Percentiles rank a stretch among this genome's conserved stretches.
Conservation (phyloP, 2,797 vertebrate species). For the Enteromius thamalakanensis region DNA sequence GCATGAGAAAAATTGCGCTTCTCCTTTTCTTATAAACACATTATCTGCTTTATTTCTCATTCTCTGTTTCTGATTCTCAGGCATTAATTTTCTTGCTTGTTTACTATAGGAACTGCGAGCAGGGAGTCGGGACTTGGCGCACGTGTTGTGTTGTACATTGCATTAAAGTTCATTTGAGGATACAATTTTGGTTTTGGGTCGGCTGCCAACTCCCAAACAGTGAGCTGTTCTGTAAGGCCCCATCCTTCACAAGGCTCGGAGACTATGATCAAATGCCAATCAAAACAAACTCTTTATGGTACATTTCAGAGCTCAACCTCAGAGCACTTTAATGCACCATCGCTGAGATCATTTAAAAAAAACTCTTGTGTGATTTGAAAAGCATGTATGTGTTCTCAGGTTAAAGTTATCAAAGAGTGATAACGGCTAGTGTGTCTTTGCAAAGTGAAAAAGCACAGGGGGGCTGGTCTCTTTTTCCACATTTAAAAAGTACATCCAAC, state of each 20-base stretch:
- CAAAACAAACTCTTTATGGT: constrained; percentile 75
- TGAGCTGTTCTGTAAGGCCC: constrained; percentile 76
- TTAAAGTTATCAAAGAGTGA: constrained; percentile 31
- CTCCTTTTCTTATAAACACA: neutral
- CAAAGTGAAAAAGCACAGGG: constrained; percentile 4
- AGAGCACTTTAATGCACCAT: constrained; percentile 56
- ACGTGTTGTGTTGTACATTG: constrained; percentile 71
- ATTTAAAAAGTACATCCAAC: constrained; percentile 20
- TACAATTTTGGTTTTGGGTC: constrained; percentile 79
- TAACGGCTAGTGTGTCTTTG: neutral
- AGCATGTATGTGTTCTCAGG: constrained; percentile 35
- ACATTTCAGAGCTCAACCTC: constrained; percentile 64
- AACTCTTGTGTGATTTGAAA: constrained; percentile 47
- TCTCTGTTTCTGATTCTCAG: constrained; percentile 39
- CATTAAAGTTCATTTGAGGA: constrained; percentile 80
- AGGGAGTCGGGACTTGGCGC: constrained; percentile 76
- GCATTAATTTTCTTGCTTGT: constrained; percentile 68
- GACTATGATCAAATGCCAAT: constrained; percentile 76
- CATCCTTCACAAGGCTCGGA: constrained; percentile 73
- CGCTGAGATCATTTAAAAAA: constrained; percentile 50
- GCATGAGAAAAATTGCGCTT: constrained; percentile 33
- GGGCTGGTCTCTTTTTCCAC: neutral
- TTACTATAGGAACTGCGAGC: constrained; percentile 76
- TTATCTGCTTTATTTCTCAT: neutral
- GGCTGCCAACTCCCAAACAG: constrained; percentile 82